Base-by-base conservation (phyloP, 2,888 invertebrate genomes). In the Oxytorus armatus region DNA sequence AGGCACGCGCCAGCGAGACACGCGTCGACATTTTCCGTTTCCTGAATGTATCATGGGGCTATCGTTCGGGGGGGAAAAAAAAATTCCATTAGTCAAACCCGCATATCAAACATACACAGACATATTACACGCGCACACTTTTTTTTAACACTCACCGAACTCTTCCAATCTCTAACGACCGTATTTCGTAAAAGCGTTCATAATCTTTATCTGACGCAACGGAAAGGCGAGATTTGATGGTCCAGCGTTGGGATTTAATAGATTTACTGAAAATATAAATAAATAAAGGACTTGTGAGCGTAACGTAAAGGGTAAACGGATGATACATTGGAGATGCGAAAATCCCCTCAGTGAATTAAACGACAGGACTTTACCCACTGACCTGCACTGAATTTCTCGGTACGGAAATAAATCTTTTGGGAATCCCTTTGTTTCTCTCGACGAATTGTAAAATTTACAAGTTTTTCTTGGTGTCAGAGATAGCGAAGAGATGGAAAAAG, bases 181-280 rank as follows among this genome's bases (percentile, higher is more conserved):
- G 23, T 23, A 23, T 73, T 73, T 73, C 73, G 55, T 63, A 57
- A 74, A 44, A n/a, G n/a, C 33, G 47, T 53, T 36, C 47, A 3
- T 7, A 29, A 1, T 53, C 29, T 33, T 10, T 0, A 57, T 70
- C 70, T 77, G 70, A 70, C 49, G 77, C 65, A 70, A 70, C 21
- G 47, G 1, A 39, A 1, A 18, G 23, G 8, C 33, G n/a, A 42
- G 11, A 49, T 65, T 59, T 66, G 59, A 21, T 57, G 57, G 44
- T 57, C 16, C 11, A 14, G 11, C 14, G 2, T 21, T 10, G 7
- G 11, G 65, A 25, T 23, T 4, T 7, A 16, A 21, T 36, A 39
- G 55, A 23, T 10, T n/a, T n/a, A n/a, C n/a, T n/a, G n/a, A n/a
- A n/a, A n/a, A n/a, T n/a, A n/a, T n/a, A n/a, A n/a, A n/a, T n/a